phyloP scores from a whole-genome alignment of 2,888 invertebrate genomes.

The Eupithecia pulchellata region DNA sequence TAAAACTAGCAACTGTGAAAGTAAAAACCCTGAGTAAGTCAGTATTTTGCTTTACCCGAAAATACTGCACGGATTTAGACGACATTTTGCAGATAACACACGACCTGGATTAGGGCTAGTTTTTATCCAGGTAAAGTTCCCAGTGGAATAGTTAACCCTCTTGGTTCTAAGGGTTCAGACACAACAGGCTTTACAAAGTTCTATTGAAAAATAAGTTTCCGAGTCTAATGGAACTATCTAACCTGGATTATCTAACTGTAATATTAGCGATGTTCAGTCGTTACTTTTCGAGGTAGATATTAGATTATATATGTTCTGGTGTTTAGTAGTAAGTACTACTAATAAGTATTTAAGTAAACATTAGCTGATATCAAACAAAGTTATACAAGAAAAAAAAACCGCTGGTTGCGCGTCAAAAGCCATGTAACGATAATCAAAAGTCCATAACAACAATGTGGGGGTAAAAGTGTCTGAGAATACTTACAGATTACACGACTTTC shows the following conservation, averaged over 20 bases:
- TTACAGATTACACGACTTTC: conserved; percentile 70
- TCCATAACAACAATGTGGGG: neutral
- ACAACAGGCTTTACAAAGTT: neutral
- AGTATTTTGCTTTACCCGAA: neutral
- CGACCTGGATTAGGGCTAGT: neutral
- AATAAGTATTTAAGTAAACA: too few relatives aligned
- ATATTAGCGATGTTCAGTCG: too few relatives aligned
- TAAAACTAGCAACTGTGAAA: neutral
- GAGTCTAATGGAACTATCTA: too few relatives aligned
- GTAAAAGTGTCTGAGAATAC: conserved; percentile 44
- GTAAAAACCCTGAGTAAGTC: neutral
- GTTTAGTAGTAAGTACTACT: too few relatives aligned
- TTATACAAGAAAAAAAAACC: too few relatives aligned
- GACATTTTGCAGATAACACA: conserved; percentile 1
- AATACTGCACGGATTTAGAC: neutral
- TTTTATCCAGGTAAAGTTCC: neutral
- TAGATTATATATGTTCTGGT: too few relatives aligned
- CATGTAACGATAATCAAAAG: neutral
- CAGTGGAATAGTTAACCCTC: neutral
- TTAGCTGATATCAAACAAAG: too few relatives aligned
- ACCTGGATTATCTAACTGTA: too few relatives aligned
- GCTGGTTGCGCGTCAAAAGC: too few relatives aligned
- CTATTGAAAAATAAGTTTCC: neutral
- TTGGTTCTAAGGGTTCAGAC: neutral
- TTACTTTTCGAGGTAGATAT: too few relatives aligned